Percentiles rank a stretch among this genome's conserved stretches.
Conservation (phyloP, 1,140 invertebrate species). For the Atta colombica region DNA sequence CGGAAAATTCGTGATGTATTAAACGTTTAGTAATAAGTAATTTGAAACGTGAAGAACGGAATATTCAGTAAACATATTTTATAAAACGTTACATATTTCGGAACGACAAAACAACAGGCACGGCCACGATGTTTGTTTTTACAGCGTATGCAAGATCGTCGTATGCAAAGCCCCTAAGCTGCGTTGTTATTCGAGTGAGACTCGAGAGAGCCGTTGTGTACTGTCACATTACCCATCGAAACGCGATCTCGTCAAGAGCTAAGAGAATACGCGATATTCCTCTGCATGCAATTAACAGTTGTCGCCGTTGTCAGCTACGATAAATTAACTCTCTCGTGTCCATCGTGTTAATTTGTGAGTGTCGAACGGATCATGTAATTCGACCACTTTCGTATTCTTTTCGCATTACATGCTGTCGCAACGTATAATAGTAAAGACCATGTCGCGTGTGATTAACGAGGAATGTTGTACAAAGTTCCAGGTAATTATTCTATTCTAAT, state of each 20-base stretch:
- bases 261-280: slow-evolving; percentile 12
- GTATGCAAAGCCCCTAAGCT: background rate
- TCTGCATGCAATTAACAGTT: background rate
- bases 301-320: background rate
- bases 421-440: background rate
- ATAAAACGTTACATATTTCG: background rate
- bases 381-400: background rate
- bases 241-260: background rate
- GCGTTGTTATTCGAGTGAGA: background rate
- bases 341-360: background rate
- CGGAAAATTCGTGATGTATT: background rate
- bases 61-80: slow-evolving; percentile 2
- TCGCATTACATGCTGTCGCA: background rate
- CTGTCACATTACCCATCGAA: slow-evolving; percentile 5
- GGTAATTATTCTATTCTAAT: slow-evolving; percentile 6
- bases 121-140: background rate
- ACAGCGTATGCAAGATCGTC: background rate
- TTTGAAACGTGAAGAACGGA: background rate
- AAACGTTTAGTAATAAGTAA: background rate
- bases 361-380: background rate
- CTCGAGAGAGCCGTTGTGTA: background rate
- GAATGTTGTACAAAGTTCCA: slow-evolving; percentile 1
- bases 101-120: background rate
- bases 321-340: background rate
- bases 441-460: slow-evolving; percentile 1